Percentiles rank a stretch among this genome's conserved stretches.
Evolutionary conservation across 2,797 vertebrate species (phyloP).

Genomic region (Mormyrus proboscirostris): DNA sequence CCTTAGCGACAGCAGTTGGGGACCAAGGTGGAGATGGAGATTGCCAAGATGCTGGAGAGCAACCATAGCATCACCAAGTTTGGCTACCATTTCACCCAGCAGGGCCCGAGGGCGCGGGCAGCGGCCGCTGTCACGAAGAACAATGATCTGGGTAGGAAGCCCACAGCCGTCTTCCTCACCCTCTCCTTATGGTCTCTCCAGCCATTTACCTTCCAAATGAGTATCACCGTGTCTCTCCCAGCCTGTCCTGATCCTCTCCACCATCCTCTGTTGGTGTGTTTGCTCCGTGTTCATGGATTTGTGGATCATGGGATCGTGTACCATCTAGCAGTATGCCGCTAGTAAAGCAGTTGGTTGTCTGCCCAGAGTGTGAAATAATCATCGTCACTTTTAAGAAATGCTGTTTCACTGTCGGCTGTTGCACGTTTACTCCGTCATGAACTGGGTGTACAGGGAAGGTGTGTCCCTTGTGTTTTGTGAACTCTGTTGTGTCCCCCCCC

Average conservation of each 20-base stretch:
- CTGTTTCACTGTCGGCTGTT: background rate
- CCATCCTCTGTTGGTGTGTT: background rate
- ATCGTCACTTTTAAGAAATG: background rate
- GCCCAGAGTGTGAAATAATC: background rate
- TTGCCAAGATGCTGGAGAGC: constrained; percentile 84
- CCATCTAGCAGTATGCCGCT: background rate
- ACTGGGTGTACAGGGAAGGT: background rate
- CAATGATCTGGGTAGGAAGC: constrained; percentile 64
- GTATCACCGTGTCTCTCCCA: background rate
- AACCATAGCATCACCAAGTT: constrained; percentile 85
- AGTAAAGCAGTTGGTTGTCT: background rate
- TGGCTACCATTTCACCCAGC: constrained; percentile 93
- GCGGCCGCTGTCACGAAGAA: constrained; percentile 91
- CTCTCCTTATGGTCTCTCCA: background rate
- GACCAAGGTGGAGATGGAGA: constrained; percentile 93
- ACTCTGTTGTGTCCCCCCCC: background rate
- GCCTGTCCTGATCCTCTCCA: background rate
- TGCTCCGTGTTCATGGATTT: background rate
- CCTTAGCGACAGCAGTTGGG: constrained; percentile 73
- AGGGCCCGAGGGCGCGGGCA: constrained; percentile 94
- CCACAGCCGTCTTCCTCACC: no score
- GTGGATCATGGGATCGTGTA: background rate
- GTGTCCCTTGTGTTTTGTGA: background rate
- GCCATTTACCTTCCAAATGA: background rate
- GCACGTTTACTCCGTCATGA: background rate